Evolutionary conservation across 1,140 invertebrate species (phyloP), one percentile per base, ranked within the genome.

Genomic region (Drosophila sp.): DNA sequence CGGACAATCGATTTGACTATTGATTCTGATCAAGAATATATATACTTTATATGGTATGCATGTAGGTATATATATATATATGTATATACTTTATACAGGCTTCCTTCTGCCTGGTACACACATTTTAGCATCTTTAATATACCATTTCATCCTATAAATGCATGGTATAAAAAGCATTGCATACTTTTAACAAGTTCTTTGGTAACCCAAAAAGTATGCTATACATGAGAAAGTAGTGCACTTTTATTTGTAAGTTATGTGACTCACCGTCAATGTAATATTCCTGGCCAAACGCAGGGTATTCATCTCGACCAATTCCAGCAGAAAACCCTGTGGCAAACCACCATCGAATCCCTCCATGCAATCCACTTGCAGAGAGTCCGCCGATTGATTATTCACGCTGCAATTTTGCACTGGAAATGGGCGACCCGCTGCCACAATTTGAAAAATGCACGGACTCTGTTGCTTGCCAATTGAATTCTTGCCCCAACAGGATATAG

Each of bases 401-500:
- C 95, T 95, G 92, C 97, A 98, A 92, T 98, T 98, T 73, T 96
- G 94, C 40, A 98, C 93, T 32, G 96, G 95, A 85, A 98, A 97
- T 8, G 97, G 97, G 30, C 96, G 95, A 95, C 95, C 95, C 79
- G 95, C 95, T 61, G 94, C 94, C 1, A 95, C 94, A 69, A 97
- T 94, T 92, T 97, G 96, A 92, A 97, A 97, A 66, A 97, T 93
- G 91, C 97, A 98, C n/a, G 97, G 96, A 29, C 95, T 94, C 85
- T 95, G 95, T 92, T 97, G 97, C 72, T 94, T 94, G 30, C 97
- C 97, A 41, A 97, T 95, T 40, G 94, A 94, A 92, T 98, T 98
- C 78, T 94, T 94, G 1, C 95, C 97, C 94, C 96, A 97, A 91
- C 97, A 98, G 29, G 96, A 95, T 7, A 98, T 93, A 11, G 96